Conservation (phyloP, 2,113 vertebrate genomes). For the Tupaia tana region DNA sequence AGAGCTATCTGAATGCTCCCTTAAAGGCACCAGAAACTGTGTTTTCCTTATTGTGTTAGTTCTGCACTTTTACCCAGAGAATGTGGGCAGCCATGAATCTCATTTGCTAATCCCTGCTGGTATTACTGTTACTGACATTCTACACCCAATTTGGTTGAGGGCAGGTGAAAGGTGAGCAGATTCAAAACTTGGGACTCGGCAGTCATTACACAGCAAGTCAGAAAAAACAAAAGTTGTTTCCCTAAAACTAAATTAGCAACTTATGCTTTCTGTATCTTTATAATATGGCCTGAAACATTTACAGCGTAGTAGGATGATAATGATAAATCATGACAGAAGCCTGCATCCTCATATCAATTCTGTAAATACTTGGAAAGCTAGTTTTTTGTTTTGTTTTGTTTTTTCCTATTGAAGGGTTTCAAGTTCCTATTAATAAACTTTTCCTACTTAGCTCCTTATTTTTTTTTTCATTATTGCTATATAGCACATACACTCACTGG, state of each 20-base stretch:
- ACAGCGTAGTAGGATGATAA: background rate
- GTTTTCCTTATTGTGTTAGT: background rate
- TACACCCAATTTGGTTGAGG: background rate
- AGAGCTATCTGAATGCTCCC: constrained; percentile 50
- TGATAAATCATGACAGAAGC: background rate
- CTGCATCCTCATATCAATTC: background rate
- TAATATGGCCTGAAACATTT: constrained; percentile 14
- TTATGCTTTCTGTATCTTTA: constrained; percentile 8
- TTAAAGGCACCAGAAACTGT: background rate
- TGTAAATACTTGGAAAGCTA: constrained; percentile 9
- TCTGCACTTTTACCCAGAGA: constrained; percentile 41
- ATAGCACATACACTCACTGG: no score
- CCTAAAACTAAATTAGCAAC: background rate
- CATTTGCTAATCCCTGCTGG: background rate
- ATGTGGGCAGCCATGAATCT: background rate
- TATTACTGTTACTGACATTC: background rate
- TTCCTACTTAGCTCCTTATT: constrained; percentile 35
- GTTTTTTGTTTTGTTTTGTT: background rate
- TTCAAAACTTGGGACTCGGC: background rate
- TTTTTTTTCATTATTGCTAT: background rate
- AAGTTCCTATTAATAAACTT: background rate
- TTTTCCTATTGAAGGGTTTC: constrained; percentile 21
- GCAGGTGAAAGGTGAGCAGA: constrained; percentile 27
- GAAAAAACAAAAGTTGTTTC: background rate
- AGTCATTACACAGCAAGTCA: constrained; percentile 24